Percentiles rank a stretch among this genome's conserved stretches.
These are phyloP conservation scores for Apteryx mantelli DNA, from an alignment of 2,113 vertebrate genomes.

Conservation along the genomic window DNA sequence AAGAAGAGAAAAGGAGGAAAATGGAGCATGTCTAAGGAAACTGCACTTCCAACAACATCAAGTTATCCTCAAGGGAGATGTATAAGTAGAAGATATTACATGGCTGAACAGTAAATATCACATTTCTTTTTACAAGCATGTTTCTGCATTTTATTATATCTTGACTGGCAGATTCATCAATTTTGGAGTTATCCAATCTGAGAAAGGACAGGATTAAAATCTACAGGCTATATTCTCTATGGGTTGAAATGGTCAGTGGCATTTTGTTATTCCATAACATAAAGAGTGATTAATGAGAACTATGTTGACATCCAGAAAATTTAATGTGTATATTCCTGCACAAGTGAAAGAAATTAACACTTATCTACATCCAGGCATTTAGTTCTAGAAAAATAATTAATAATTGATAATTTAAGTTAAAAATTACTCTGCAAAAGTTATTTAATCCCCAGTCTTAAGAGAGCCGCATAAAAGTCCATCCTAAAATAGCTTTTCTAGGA, in stretches of 20 bases:
- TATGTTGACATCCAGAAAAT: neutral
- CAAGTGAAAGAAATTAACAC: neutral
- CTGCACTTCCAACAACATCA: neutral
- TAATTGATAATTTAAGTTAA: neutral
- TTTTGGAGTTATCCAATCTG: conserved; percentile 18
- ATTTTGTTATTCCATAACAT: neutral
- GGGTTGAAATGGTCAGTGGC: neutral
- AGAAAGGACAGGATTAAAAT: neutral
- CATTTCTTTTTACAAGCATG: conserved; percentile 64
- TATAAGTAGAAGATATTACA: conserved; percentile 65
- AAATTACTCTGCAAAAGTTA: neutral
- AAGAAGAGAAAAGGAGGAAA: neutral
- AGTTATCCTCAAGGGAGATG: conserved; percentile 15
- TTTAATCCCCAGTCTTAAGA: neutral
- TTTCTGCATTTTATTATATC: conserved; percentile 62
- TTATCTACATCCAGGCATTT: neutral
- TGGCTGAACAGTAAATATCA: conserved; percentile 64
- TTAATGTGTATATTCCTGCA: neutral
- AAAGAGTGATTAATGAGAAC: neutral
- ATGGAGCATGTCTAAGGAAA: neutral
- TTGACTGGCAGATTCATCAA: conserved; percentile 51
- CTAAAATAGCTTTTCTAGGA: neutral
- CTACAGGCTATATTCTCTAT: neutral
- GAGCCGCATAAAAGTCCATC: neutral
- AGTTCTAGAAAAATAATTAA: neutral